phyloP scores from a whole-genome alignment of 1,140 invertebrate species.

The Aphidius gifuensis region DNA sequence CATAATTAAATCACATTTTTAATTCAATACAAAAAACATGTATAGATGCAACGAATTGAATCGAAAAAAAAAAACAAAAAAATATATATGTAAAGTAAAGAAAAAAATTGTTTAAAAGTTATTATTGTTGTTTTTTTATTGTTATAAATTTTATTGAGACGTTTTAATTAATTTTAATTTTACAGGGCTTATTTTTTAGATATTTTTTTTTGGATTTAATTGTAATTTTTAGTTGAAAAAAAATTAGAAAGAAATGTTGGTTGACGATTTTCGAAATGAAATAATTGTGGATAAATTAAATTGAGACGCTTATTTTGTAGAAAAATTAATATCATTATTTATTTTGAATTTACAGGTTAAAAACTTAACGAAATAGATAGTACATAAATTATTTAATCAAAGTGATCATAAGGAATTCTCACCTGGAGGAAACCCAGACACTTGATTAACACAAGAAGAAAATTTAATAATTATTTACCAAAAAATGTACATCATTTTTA shows the following conservation, averaged over 20 bases:
- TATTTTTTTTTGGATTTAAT: neutral
- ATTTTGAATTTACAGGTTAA: constrained; percentile 45
- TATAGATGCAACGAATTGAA: constrained; percentile 29
- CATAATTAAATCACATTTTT: constrained; percentile 3
- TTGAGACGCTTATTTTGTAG: constrained; percentile 22
- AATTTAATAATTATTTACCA: neutral
- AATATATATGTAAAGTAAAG: neutral
- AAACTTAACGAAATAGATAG: constrained; percentile 38
- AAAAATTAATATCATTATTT: constrained; percentile 48
- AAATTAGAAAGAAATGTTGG: too few relatives aligned
- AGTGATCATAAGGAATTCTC: constrained; percentile 21
- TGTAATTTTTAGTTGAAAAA: too few relatives aligned
- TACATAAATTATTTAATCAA: constrained; percentile 13
- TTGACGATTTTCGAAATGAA: too few relatives aligned
- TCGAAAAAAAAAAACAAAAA: constrained; percentile 3
- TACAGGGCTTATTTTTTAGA: neutral
- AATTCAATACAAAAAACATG: constrained; percentile 8
- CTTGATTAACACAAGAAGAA: neutral
- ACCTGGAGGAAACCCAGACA: constrained; percentile 22
- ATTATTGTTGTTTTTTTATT: neutral
- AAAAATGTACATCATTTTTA: neutral
- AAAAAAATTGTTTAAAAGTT: neutral
- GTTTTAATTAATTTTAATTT: too few relatives aligned
- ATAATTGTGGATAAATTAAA: neutral
- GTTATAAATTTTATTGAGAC: too few relatives aligned